Base-by-base conservation (phyloP, 2,797 vertebrate species). In the Acipenser transmontanus region DNA sequence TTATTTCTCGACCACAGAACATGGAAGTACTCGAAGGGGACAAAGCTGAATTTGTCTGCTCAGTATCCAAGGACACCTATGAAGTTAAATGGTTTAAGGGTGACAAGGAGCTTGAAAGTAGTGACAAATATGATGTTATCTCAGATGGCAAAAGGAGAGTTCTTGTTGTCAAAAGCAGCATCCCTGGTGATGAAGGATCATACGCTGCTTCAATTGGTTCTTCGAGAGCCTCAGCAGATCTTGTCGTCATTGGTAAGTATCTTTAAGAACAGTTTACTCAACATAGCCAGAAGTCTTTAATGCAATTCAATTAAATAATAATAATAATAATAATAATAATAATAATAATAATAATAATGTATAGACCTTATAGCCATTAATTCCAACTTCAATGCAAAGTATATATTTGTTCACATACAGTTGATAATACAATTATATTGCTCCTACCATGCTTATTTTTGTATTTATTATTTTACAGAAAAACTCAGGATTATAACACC, bases 401-500 rank as follows among this genome's bases (percentile, higher is more conserved):
- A 34, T 34, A 34, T 34, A 34, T 34, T 34, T 34, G 2, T 34
- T 34, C 34, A 34, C 34, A 34, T 34, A 34, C 4, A 4, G 4
- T 34, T 34, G 34, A 34, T 34, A 34, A 34, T 34, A 34, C 34
- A 34, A 34, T 34, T 34, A 34, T 34, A 34, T 34, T 34, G 34
- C 34, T 34, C 1, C 34, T 34, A 34, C 34, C 34, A 34, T 34
- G 34, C 34, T 66, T 51, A 63, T 66, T 66, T 9, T 63, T 66
- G 47, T 59, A 60, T 61, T 49, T 49, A 49, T 65, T 68, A 20
- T 59, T 75, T 81, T 84, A 77, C 85, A 99, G 97, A 98, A 87
- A 97, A 92, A 84, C 93, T 99, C 71, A 93, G 84, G 80, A 88
- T 99, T 72, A 79, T 97, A 80, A 95, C 94, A 54, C 95, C 96